Base-by-base conservation (phyloP, 2,797 vertebrate genomes). In the Zalophus californianus region DNA sequence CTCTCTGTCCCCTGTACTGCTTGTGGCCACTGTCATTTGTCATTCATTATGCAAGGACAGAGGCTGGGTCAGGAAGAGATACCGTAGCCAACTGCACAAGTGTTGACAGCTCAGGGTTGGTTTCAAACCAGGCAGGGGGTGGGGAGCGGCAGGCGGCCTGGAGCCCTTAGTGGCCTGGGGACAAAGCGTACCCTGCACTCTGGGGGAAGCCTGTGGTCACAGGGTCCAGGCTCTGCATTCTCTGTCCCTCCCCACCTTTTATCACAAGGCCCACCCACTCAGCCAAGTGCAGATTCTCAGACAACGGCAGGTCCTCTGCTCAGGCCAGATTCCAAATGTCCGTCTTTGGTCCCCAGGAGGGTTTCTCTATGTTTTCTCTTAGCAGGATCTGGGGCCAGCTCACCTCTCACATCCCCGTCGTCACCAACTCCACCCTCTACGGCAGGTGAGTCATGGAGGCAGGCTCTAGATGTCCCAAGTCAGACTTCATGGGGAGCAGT, bases 301-400 rank as follows among this genome's bases (percentile, higher is more conserved):
- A 56, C 88, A 93, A 0, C 11, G n/a, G n/a, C 79, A 83, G 62
- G 10, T 60, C 41, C 29, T 87, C 80, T 23, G 41, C 77, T 93
- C 11, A 3, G 16, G 7, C 32, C 85, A 66, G 27, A 20, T 52
- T 96, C 87, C 90, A 35, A 0, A 91, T 90, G 73, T 91, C 62
- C 91, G 91, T 29, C 92, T 94, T 93, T 94, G 96, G 96, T 98
- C 97, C 97, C 91, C 94, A 92, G 92, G 93, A 94, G 86, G 27
- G 87, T 98, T 94, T 98, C 97, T 98, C 96, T 97, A 80, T 97
- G 84, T 96, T 98, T 97, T 86, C 90, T 96, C 98, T 98, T 96
- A 98, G 98, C 99, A 99, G 99, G 99, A 98, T 99, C 99, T 97
- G 99, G 99, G 98, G 99, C 99, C 77, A 99, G 99, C 98, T 99